Percentiles rank a stretch among this genome's conserved stretches.
phyloP scores from a whole-genome alignment of 2,113 vertebrate species.

The Protobothrops flavoviridis region DNA sequence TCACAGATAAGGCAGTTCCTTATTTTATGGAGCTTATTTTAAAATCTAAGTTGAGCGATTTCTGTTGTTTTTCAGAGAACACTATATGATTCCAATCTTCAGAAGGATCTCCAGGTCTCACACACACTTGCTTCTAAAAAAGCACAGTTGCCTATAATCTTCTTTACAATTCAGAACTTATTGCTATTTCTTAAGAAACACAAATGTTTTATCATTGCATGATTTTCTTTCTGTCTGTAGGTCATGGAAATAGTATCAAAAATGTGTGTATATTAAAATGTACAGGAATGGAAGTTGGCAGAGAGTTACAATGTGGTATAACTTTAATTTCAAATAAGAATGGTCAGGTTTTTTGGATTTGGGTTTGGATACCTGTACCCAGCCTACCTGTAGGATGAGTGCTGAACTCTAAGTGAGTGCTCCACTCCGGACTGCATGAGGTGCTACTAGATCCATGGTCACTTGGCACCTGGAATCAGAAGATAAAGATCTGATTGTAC shows the following conservation, averaged over 20 bases:
- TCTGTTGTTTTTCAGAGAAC: not conserved
- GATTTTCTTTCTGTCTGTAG: not conserved
- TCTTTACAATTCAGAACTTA: not conserved
- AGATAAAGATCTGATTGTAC: not conserved
- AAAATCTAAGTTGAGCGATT: not conserved
- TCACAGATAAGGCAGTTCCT: not conserved
- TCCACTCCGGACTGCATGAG: slow-evolving; percentile 97
- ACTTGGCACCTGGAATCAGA: slow-evolving; percentile 77
- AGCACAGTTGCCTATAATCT: not conserved
- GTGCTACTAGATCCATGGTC: slow-evolving; percentile 86
- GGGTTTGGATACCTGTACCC: not conserved
- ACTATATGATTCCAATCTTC: not conserved
- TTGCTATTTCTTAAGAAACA: not conserved
- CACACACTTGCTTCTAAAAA: not conserved
- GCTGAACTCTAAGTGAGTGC: slow-evolving; percentile 86
- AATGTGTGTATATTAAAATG: not conserved
- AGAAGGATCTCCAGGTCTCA: not conserved
- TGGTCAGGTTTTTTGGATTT: not conserved
- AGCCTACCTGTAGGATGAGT: slow-evolving; percentile 79
- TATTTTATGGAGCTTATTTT: not conserved
- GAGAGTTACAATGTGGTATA: not conserved
- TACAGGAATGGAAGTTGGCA: not conserved
- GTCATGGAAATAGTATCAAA: not conserved
- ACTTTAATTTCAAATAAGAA: not conserved
- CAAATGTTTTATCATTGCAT: not conserved